These are phyloP conservation scores for Carterocephalus palaemon DNA, from an alignment of 2,888 invertebrate species.

Conservation along the genomic window DNA sequence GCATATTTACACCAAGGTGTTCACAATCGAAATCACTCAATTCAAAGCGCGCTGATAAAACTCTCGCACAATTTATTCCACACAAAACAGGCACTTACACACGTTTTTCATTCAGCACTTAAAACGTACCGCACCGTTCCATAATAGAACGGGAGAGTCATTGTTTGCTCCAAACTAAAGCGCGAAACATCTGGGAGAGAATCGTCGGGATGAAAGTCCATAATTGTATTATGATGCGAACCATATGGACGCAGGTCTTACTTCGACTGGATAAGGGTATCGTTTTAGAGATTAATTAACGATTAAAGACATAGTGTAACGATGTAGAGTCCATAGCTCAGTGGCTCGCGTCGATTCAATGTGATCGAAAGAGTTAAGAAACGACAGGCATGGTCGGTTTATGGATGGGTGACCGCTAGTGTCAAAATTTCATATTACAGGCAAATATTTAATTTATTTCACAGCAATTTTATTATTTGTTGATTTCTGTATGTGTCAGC, in stretches of 20 bases:
- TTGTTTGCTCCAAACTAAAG: constrained; percentile 24
- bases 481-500: too few relatives aligned
- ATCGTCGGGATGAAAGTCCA: constrained; percentile 23
- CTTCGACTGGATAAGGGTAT: not conserved
- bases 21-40: constrained; percentile 17
- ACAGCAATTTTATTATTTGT: too few relatives aligned
- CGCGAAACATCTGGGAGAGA: constrained; percentile 21
- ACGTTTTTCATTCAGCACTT: constrained; percentile 27
- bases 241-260: constrained; percentile 5
- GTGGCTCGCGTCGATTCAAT: too few relatives aligned
- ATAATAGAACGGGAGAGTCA: constrained; percentile 23
- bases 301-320: too few relatives aligned
- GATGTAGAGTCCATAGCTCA: too few relatives aligned
- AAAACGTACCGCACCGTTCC: constrained; percentile 24
- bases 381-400: too few relatives aligned
- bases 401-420: too few relatives aligned
- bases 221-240: constrained; percentile 21
- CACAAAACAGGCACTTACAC: constrained; percentile 26
- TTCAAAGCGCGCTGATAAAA: constrained; percentile 24
- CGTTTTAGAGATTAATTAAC: too few relatives aligned
- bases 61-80: constrained; percentile 25
- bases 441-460: too few relatives aligned
- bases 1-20: constrained; percentile 2
- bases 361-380: too few relatives aligned
- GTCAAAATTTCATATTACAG: too few relatives aligned